Conservation (phyloP, 1,140 invertebrate species). For the Anoplolepis gracilipes region DNA sequence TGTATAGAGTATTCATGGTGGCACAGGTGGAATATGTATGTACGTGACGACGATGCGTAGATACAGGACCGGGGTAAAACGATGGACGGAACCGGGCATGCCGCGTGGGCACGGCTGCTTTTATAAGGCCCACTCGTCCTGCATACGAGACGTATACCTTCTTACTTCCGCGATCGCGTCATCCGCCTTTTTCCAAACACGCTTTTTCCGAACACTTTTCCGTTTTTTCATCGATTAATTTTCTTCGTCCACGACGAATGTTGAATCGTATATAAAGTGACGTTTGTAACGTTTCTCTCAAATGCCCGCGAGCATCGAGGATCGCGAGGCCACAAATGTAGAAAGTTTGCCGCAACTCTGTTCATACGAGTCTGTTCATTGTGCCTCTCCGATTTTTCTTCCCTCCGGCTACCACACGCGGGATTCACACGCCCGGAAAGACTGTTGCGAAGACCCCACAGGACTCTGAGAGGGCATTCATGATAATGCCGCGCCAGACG, state of each 20-base stretch:
- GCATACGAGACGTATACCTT: conserved; percentile 58
- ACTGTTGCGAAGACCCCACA: background rate
- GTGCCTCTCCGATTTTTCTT: background rate
- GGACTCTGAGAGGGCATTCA: conserved; percentile 46
- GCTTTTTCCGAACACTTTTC: too few relatives aligned
- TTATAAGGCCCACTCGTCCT: conserved; percentile 60
- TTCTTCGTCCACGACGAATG: background rate
- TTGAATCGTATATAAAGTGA: background rate
- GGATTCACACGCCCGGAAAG: conserved; percentile 5
- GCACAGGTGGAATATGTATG: conserved; percentile 58
- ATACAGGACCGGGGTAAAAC: background rate
- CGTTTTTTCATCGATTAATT: too few relatives aligned
- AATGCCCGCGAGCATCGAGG: background rate
- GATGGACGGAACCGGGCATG: background rate
- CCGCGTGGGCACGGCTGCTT: conserved; percentile 66
- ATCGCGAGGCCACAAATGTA: conserved; percentile 34
- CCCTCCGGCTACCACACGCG: background rate
- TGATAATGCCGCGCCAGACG: conserved; percentile 36
- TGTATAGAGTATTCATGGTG: conserved; percentile 66
- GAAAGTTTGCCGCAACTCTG: conserved; percentile 29
- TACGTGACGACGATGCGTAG: conserved; percentile 70
- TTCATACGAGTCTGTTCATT: conserved; percentile 44
- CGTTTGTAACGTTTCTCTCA: background rate
- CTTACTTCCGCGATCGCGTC: conserved; percentile 65
- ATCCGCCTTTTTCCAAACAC: background rate